phyloP scores from a whole-genome alignment of 1,140 invertebrate genomes.

The Metopolophium dirhodum region DNA sequence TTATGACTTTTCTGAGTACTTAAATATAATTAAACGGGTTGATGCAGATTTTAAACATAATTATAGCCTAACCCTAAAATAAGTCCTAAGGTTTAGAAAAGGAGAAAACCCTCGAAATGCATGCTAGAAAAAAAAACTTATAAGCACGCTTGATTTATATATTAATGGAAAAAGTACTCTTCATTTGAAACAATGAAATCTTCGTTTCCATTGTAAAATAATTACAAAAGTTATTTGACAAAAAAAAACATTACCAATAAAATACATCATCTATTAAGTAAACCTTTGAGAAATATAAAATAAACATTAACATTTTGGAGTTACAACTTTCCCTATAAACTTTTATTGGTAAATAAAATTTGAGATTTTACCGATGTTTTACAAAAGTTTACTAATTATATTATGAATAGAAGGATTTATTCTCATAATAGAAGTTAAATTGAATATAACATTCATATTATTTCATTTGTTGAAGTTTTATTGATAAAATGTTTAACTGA shows the following conservation, averaged over 20 bases:
- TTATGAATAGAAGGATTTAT: not conserved
- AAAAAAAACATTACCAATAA: not conserved
- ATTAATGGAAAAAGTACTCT: not conserved
- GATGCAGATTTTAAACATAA: not conserved
- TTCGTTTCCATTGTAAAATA: not conserved
- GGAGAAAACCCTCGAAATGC: not conserved
- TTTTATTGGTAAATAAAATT: not conserved
- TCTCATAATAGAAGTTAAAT: not conserved
- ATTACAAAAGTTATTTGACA: not conserved
- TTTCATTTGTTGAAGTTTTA: not conserved
- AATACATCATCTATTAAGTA: not conserved
- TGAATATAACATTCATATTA: not conserved
- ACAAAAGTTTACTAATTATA: not conserved
- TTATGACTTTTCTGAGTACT: not conserved
- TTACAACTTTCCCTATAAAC: not conserved
- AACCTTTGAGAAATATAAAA: not conserved
- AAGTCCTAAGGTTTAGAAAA: not conserved
- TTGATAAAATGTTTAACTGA: not conserved
- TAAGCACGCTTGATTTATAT: not conserved
- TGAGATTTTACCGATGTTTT: too few relatives aligned
- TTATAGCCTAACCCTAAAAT: not conserved
- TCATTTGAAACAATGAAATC: not conserved
- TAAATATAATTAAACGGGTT: not conserved
- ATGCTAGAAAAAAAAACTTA: not conserved
- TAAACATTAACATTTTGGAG: not conserved